These are phyloP conservation scores for Zelleria hepariella DNA, from an alignment of 2,888 invertebrate genomes.

Conservation along the genomic window DNA sequence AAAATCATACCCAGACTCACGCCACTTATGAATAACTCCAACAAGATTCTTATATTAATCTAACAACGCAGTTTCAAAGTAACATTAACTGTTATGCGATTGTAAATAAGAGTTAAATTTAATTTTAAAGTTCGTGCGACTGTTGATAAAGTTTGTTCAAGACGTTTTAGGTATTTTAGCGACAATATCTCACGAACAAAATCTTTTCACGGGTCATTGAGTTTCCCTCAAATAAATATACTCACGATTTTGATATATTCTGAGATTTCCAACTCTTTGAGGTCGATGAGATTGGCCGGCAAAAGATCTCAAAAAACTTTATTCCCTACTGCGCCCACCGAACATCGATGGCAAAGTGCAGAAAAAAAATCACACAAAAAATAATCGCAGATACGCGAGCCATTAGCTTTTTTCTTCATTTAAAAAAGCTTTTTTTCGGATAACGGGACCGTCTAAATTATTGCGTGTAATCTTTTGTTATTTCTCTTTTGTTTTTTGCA, in stretches of 20 bases:
- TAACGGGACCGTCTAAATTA: constrained; percentile 62
- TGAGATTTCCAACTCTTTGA: background rate
- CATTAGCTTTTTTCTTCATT: constrained; percentile 46
- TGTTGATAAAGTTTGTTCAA: constrained; percentile 10
- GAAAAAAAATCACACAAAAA: constrained; percentile 37
- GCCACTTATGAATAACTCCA: background rate
- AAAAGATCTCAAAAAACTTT: background rate
- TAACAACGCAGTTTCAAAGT: background rate
- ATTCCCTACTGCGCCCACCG: constrained; percentile 51
- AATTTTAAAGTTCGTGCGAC: background rate
- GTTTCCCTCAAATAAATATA: constrained; percentile 11
- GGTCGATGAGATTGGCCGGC: background rate
- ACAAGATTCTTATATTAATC: background rate
- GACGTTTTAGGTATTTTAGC: background rate
- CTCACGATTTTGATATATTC: background rate
- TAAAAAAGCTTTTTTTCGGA: constrained; percentile 39
- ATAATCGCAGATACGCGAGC: constrained; percentile 60
- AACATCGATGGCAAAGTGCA: constrained; percentile 43
- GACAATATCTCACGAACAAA: constrained; percentile 42
- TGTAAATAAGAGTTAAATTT: background rate
- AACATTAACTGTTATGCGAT: background rate
- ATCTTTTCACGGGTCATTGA: constrained; percentile 35
- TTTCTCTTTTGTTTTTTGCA: constrained; percentile 37
- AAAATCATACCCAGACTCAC: background rate
- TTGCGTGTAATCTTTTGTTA: constrained; percentile 62